Evolutionary conservation across 2,113 vertebrate genomes (phyloP).

Genomic region (Nycticorax nycticorax): DNA sequence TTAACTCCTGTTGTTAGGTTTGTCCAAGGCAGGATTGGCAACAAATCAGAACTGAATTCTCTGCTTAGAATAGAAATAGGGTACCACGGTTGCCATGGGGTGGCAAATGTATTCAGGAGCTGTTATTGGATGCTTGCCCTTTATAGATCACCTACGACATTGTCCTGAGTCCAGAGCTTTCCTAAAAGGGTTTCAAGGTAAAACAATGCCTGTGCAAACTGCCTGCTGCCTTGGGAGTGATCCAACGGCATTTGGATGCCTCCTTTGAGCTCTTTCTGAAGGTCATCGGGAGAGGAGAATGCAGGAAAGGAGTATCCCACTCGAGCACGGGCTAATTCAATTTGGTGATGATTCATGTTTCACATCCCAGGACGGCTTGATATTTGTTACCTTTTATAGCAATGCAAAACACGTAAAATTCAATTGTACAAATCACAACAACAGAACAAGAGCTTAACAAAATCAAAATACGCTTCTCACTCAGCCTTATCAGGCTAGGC

Average conservation of each 20-base stretch:
- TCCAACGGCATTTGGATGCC: not conserved
- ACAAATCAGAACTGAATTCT: not conserved
- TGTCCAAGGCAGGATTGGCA: not conserved
- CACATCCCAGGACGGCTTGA: not conserved
- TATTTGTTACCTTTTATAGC: conserved; percentile 41
- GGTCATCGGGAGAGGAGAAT: not conserved
- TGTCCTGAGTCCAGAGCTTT: conserved; percentile 6
- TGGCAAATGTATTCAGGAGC: rapidly evolving
- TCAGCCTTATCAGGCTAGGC: not conserved
- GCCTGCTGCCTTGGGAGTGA: not conserved
- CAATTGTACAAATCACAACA: not conserved
- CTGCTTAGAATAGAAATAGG: not conserved
- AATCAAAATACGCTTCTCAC: not conserved
- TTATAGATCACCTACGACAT: not conserved
- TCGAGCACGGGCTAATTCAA: not conserved
- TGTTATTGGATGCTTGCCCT: not conserved
- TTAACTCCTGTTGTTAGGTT: not conserved
- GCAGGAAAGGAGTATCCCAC: conserved; percentile 54
- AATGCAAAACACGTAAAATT: not conserved
- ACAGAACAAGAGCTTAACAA: not conserved
- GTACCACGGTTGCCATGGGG: not conserved
- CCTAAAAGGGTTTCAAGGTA: conserved; percentile 31
- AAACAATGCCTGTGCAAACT: not conserved
- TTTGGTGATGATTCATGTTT: conserved; percentile 36
- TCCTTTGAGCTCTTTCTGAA: not conserved